Conservation (phyloP, 2,113 vertebrate species). For the Coptodon rendalli region DNA sequence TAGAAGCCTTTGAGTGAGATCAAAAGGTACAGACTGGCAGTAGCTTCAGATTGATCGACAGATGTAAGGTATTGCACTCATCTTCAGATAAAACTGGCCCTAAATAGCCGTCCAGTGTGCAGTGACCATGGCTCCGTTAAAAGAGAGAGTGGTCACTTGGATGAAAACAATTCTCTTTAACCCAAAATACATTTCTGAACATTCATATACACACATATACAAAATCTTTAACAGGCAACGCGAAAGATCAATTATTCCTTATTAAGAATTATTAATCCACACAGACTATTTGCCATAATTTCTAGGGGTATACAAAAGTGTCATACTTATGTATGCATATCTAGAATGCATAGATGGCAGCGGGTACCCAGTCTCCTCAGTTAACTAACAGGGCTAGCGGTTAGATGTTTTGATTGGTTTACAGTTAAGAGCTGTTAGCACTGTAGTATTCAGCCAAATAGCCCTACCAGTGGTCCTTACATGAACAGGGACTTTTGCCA, state of each 20-base stretch:
- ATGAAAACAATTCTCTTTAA: not conserved
- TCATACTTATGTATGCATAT: not conserved
- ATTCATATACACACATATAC: rapidly evolving
- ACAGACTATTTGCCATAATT: not conserved
- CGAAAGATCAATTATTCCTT: not conserved
- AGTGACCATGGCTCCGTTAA: not conserved
- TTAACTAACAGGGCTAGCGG: not conserved
- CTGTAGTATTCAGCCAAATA: not conserved
- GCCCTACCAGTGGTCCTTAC: not conserved
- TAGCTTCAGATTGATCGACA: not conserved
- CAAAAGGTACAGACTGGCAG: not conserved
- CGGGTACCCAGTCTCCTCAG: not conserved
- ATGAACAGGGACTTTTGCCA: not conserved
- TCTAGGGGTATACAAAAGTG: not conserved
- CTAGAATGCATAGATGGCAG: not conserved
- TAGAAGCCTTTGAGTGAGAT: not conserved
- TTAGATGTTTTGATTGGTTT: not conserved
- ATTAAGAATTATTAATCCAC: not conserved
- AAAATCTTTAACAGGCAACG: not conserved
- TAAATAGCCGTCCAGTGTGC: not conserved
- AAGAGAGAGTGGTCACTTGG: not conserved
- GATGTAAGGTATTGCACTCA: not conserved
- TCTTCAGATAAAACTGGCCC: not conserved
- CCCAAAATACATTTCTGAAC: not conserved
- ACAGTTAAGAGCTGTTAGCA: not conserved